phyloP scores from a whole-genome alignment of 2,113 vertebrate genomes.

The Upupa epops region DNA sequence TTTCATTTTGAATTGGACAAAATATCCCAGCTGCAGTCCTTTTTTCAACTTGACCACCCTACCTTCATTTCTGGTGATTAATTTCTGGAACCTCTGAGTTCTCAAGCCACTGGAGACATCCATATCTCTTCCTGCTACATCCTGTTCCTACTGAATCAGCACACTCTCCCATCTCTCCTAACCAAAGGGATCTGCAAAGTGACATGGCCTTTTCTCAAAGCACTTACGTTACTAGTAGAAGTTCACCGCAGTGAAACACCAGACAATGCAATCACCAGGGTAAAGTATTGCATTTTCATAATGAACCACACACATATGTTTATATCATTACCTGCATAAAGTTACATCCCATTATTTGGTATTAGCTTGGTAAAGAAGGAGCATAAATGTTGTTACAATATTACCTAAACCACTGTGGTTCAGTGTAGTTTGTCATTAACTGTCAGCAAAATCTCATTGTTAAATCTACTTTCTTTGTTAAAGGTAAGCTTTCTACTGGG shows the following conservation, averaged over 20 bases:
- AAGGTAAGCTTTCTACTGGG: not conserved
- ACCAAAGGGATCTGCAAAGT: not conserved
- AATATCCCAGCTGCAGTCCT: not conserved
- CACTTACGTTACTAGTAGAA: not conserved
- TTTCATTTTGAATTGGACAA: not conserved
- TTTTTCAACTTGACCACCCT: not conserved
- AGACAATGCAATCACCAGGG: not conserved
- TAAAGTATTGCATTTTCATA: not conserved
- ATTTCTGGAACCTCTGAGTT: fast-evolving
- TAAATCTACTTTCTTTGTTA: not conserved
- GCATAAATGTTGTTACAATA: not conserved
- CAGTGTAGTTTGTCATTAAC: not conserved
- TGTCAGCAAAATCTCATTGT: not conserved
- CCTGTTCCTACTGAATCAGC: not conserved
- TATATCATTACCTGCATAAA: not conserved
- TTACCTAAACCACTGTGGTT: not conserved
- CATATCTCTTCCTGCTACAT: not conserved
- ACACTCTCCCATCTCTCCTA: not conserved
- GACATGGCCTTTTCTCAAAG: not conserved
- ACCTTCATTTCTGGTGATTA: not conserved
- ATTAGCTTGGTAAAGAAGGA: not conserved
- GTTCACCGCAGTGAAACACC: not conserved
- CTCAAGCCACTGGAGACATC: not conserved
- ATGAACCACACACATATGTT: not conserved
- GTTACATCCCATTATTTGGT: not conserved